Percentiles rank a stretch among this genome's conserved stretches.
Evolutionary conservation across 2,113 vertebrate species (phyloP).

Genomic region (Cricetomys ansorgei): DNA sequence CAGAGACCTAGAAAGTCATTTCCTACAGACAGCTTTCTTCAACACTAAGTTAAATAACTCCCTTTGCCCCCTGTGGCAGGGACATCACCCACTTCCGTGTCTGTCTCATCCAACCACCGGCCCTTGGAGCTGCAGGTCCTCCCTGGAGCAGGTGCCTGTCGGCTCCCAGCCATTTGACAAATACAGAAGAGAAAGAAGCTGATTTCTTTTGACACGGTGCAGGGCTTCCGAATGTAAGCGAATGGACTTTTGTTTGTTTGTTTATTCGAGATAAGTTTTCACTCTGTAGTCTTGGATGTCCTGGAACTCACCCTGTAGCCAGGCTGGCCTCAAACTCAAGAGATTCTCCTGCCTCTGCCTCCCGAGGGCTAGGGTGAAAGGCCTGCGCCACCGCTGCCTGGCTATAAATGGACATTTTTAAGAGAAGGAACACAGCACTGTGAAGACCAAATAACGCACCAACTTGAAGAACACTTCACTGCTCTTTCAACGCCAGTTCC

Average conservation of each 20-base stretch:
- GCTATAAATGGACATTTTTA: background rate
- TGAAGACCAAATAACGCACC: background rate
- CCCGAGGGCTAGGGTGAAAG: too few species aligned
- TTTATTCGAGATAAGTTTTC: too few species aligned
- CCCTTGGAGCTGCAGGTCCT: background rate
- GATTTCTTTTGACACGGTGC: background rate
- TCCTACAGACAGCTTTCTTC: background rate
- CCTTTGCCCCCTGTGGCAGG: background rate
- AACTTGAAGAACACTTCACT: background rate
- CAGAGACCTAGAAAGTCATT: background rate
- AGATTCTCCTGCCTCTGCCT: too few species aligned
- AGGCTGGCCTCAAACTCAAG: too few species aligned
- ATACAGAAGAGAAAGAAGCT: background rate
- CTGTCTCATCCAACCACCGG: background rate
- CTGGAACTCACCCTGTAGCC: too few species aligned
- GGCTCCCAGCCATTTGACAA: background rate
- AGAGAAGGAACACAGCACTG: background rate
- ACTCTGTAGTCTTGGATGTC: too few species aligned
- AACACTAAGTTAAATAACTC: background rate
- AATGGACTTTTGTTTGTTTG: too few species aligned
- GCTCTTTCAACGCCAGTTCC: background rate
- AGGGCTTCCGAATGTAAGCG: slow-evolving; percentile 30
- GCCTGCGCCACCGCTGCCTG: too few species aligned
- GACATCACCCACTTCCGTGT: background rate
- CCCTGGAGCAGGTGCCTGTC: background rate